These are phyloP conservation scores for Asteroscopus sphinx DNA, from an alignment of 2,888 invertebrate species.

Conservation along the genomic window DNA sequence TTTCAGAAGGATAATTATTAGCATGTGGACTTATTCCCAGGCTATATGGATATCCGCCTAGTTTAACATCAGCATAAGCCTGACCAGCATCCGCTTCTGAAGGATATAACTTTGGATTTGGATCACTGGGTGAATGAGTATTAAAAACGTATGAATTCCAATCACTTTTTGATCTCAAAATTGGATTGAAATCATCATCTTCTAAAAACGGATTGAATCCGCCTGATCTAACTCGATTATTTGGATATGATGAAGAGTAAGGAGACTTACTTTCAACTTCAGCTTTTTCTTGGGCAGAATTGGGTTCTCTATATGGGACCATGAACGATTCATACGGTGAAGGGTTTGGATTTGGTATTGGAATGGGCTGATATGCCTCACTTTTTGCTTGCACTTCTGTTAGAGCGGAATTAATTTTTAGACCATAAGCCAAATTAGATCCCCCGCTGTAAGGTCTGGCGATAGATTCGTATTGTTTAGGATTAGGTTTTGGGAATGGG, in stretches of 20 bases:
- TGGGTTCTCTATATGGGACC: background rate
- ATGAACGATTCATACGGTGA: constrained; percentile 1
- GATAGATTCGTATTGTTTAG: background rate
- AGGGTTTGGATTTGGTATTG: background rate
- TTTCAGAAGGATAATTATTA: constrained; percentile 32
- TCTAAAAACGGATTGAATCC: constrained; percentile 16
- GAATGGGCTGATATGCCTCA: constrained; percentile 9
- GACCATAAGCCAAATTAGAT: background rate
- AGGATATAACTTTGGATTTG: constrained; percentile 41
- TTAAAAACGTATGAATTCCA: constrained; percentile 23
- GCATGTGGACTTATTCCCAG: constrained; percentile 15
- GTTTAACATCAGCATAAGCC: constrained; percentile 27
- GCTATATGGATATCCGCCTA: constrained; percentile 23
- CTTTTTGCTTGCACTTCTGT: background rate
- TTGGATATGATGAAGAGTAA: constrained; percentile 2
- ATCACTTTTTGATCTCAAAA: constrained; percentile 17
- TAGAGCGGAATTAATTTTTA: background rate
- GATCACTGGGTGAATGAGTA: constrained; percentile 20
- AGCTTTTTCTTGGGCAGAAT: background rate
- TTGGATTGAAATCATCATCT: constrained; percentile 10
- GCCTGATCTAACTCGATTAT: constrained; percentile 8
- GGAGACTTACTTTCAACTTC: background rate
- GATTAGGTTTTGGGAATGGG: background rate
- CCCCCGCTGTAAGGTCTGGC: background rate
- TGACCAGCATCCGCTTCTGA: constrained; percentile 39